Evolutionary conservation across 1,140 invertebrate species (phyloP), one percentile per base, ranked within the genome.

Genomic region (Heliothis virescens): DNA sequence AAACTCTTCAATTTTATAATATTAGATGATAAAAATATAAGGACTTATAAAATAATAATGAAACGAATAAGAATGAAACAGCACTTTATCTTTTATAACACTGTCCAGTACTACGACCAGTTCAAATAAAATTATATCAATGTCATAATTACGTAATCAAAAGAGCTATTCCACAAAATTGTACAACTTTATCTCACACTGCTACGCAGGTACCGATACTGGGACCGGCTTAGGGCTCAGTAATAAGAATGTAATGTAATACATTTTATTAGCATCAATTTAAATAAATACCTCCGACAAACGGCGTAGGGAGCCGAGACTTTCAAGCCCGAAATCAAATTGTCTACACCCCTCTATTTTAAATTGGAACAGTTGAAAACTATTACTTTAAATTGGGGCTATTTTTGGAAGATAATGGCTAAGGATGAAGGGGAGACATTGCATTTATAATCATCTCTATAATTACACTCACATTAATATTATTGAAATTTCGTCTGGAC

Each of bases 181-280:
- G 67, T 34, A 53, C 26, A 5, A 50, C 41, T 69, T 26, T 69
- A 65, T 48, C 10, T 48, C 7, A 52, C 10, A 53, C 26, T 52
- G 11, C 16, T 69, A 53, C 48, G 2, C 11, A 71, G 48, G 48
- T 71, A 53, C 47, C 9, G 7, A 41, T 21, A 10, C 34, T 26
- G 48, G n/a, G 5, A 21, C 15, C 67, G 13, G 7, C 50, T 13
- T 26, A 52, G 67, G 13, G 7, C 50, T 13, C 21, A 52, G 67
- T 60, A 73, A 55, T 73, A 73, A 73, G 34, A 59, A 60, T n/a
- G 34, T 34, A 60, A 73, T 73, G 71, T 57, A 73, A 73, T 73
- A 59, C 71, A 57, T 59, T 73, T 73, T 73, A 73, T 73, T 73
- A 59, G 53, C 55, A 73, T 41, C 55, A 55, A 73, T 73, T 73